Evolutionary conservation across 2,113 vertebrate species (phyloP), one percentile per base, ranked within the genome.

Genomic region (Myiagra hebetior): DNA sequence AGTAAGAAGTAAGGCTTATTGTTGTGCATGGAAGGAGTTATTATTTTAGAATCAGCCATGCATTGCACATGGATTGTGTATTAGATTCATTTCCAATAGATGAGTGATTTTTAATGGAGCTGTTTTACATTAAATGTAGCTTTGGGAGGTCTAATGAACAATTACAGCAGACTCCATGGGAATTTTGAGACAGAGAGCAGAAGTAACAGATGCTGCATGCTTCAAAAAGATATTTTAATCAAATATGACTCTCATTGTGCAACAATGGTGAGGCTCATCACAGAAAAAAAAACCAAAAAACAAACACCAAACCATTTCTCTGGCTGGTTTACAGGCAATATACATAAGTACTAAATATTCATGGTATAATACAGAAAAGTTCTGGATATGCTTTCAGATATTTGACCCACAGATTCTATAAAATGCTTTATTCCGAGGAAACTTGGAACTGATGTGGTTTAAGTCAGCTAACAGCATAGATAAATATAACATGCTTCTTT

Each of bases 71-170:
- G n/a, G 37, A 82, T 73, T 78, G 26, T n/a, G 37, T 33, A 87
- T 91, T 28, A 87, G 33, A 50, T 95, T 73, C 1, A 68, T 94
- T 96, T 94, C 55, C 75, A 93, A 85, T 76, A 91, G 49, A 87
- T 53, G 15, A 79, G 11, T 68, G 87, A 76, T 93, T 89, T 87
- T 93, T 91, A 95, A 65, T 89, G 55, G 70, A 91, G 27, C 39
- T 69, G 24, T 11, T 95, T 92, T 80, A 85, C 27, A 76, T 93
- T 79, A 85, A 85, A 62, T 10, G 7, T 82, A 76, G 65, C 57
- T 93, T 93, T 76, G 68, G 65, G 84, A 91, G 74, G 30, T 37
- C 77, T 94, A 73, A 53, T 85, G 81, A 92, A 79, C 69, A 92
- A 68, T 85, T 93, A 55, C 33, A 85, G 70, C 13, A 85, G 53